phyloP scores from a whole-genome alignment of 2,797 vertebrate genomes.

The Helostoma temminkii region DNA sequence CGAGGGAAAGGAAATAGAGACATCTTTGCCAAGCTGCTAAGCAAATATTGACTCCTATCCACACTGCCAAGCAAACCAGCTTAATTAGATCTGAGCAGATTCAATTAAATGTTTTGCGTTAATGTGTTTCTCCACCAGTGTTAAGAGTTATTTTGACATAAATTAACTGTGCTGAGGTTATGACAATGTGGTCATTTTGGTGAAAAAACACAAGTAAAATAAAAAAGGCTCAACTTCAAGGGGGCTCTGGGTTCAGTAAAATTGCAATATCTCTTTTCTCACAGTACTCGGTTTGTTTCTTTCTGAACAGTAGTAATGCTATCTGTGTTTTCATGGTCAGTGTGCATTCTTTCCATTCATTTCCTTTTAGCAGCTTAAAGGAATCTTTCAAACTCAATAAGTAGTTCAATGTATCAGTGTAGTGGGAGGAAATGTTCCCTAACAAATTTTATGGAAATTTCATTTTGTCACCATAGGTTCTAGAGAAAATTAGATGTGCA shows the following conservation, averaged over 20 bases:
- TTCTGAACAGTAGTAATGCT: conserved; percentile 33
- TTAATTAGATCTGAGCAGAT: conserved; percentile 53
- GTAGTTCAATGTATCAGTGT: conserved; percentile 77
- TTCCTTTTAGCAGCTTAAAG: conserved; percentile 46
- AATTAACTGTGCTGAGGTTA: conserved; percentile 48
- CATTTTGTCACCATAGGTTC: conserved; percentile 68
- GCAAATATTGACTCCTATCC: conserved; percentile 53
- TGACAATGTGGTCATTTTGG: conserved; percentile 21
- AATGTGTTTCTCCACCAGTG: conserved; percentile 38
- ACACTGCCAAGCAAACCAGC: conserved; percentile 40
- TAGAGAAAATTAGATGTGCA: conserved; percentile 65
- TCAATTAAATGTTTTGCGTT: conserved; percentile 58
- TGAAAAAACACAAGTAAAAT: conserved; percentile 20
- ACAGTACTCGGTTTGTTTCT: conserved; percentile 23
- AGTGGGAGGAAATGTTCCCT: conserved; percentile 64
- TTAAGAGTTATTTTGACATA: conserved; percentile 38
- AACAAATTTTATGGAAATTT: conserved; percentile 80
- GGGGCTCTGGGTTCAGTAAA: conserved; percentile 2
- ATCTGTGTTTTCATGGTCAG: conserved; percentile 53
- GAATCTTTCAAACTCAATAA: conserved; percentile 78
- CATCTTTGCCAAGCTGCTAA: conserved; percentile 45
- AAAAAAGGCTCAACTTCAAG: conserved; percentile 36
- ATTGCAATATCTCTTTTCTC: conserved; percentile 32
- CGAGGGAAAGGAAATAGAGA: conserved; percentile 37
- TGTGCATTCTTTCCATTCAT: conserved; percentile 41